Evolutionary conservation across 2,113 vertebrate genomes (phyloP).

Genomic region (Sturnira hondurensis): DNA sequence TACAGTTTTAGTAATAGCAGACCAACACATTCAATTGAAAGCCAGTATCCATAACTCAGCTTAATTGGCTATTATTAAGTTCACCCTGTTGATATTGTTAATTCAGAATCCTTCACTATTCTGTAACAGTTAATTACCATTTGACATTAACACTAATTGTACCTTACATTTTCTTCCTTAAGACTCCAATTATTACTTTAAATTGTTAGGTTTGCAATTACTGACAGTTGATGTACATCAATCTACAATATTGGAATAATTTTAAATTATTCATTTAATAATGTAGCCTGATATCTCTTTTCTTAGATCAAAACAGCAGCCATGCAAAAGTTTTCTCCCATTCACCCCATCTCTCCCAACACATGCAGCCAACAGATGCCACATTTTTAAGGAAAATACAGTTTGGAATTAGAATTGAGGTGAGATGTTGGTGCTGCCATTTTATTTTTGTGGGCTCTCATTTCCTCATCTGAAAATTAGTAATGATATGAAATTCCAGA

Average conservation of each 20-base stretch:
- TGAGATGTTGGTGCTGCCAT: background rate
- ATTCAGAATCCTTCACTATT: conserved; percentile 9
- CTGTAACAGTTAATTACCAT: conserved; percentile 1
- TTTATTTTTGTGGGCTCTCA: background rate
- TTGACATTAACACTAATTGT: conserved; percentile 36
- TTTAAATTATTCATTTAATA: background rate
- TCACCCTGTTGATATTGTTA: conserved; percentile 34
- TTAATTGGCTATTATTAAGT: conserved; percentile 44
- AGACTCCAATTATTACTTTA: background rate
- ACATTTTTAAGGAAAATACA: background rate
- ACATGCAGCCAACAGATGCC: background rate
- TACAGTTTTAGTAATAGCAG: conserved; percentile 21
- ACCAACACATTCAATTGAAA: conserved; percentile 38
- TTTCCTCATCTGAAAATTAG: background rate
- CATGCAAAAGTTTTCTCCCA: background rate
- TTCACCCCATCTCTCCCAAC: background rate
- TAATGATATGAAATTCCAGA: background rate
- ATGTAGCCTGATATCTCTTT: background rate
- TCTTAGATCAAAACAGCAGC: background rate
- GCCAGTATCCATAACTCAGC: background rate
- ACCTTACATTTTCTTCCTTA: conserved; percentile 43
- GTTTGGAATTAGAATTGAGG: background rate
- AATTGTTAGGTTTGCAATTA: background rate
- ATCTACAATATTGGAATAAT: background rate
- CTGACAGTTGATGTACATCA: background rate